Evolutionary conservation across 2,797 vertebrate species (phyloP).

Genomic region (Sebastes cheni): DNA sequence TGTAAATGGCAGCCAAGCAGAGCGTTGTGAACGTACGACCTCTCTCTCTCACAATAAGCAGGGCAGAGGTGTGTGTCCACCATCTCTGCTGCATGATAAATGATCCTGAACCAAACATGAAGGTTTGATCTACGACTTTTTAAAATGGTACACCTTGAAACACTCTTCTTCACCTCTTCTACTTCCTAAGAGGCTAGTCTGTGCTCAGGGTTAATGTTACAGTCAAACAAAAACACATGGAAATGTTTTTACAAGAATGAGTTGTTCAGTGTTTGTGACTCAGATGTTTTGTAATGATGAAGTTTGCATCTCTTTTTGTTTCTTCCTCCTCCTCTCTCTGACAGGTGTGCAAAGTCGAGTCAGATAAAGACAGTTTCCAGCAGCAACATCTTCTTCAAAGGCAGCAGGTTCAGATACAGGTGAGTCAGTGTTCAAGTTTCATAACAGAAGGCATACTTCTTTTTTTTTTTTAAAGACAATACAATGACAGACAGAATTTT

Average conservation of each 20-base stretch:
- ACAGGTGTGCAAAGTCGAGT: constrained; percentile 97
- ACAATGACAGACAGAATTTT: neutral
- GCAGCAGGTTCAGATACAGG: constrained; percentile 98
- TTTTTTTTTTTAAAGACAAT: neutral
- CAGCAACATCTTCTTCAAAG: constrained; percentile 99
- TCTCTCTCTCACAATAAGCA: neutral
- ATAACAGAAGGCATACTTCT: neutral
- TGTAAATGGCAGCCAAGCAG: constrained; percentile 65
- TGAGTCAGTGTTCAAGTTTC: constrained; percentile 61
- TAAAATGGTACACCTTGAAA: constrained; percentile 6
- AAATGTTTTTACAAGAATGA: neutral
- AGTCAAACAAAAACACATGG: neutral
- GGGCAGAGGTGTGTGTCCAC: constrained; percentile 13
- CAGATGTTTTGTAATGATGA: neutral
- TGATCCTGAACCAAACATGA: constrained; percentile 20
- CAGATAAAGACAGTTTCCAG: constrained; percentile 98
- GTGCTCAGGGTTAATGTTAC: neutral
- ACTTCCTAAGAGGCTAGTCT: neutral
- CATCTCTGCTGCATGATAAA: constrained; percentile 35
- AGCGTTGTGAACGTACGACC: constrained; percentile 22
- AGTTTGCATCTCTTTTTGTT: constrained; percentile 1
- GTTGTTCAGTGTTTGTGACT: neutral
- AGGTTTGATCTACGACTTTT: constrained; percentile 28
- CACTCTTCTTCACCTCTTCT: neutral
- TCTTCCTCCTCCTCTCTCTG: constrained; percentile 10